phyloP scores from a whole-genome alignment of 2,888 invertebrate genomes.

The Stictocephala bisonia region DNA sequence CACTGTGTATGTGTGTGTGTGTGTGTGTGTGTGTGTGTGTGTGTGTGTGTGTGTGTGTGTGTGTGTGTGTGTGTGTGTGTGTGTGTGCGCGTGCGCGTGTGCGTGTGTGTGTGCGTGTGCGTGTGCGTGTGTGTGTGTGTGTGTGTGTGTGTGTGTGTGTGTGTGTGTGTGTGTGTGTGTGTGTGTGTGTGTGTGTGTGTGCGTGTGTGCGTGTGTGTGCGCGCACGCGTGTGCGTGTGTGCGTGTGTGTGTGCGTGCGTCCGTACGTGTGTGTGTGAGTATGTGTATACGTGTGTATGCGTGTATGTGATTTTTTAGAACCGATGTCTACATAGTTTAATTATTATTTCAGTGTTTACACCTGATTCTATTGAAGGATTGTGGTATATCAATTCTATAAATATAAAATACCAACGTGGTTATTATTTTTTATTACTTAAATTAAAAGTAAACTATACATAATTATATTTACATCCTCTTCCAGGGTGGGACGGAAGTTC shows the following conservation, averaged over 20 bases:
- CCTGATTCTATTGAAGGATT: background rate
- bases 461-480: too few relatives aligned
- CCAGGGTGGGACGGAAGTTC: too few relatives aligned
- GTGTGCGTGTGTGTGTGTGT: background rate
- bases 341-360: background rate
- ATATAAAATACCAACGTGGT: too few relatives aligned
- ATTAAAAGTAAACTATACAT: too few relatives aligned
- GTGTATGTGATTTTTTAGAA: background rate
- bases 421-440: too few relatives aligned
- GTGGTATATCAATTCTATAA: too few relatives aligned
- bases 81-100: background rate
- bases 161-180: background rate
- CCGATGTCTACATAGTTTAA: background rate
- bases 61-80: background rate
- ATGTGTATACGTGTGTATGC: background rate
- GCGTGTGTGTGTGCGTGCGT: background rate
- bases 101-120: background rate
- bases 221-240: background rate
- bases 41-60: background rate
- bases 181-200: background rate
- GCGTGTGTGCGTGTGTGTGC: background rate
- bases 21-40: background rate
- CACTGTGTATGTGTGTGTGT: background rate
- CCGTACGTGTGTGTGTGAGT: too few relatives aligned
- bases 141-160: background rate